Evolutionary conservation across 2,888 invertebrate genomes (phyloP).

Genomic region (Taphrorychus bicolor): DNA sequence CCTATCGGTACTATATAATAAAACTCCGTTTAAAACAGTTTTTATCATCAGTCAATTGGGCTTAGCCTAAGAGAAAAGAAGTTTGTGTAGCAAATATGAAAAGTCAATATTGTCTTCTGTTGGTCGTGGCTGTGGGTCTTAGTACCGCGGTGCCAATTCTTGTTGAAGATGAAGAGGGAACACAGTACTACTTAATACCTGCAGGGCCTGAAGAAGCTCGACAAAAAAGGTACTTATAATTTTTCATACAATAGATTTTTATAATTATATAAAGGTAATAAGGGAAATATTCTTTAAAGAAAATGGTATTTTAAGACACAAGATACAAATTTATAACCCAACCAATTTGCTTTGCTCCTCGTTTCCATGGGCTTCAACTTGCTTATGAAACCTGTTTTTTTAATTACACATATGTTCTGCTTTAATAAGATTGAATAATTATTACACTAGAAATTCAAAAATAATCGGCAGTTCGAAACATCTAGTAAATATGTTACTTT

Average conservation of each 20-base stretch:
- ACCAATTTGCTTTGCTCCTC: too few relatives aligned
- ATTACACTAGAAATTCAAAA: too few relatives aligned
- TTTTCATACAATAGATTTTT: not conserved
- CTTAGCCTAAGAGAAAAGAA: not conserved
- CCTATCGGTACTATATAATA: too few relatives aligned
- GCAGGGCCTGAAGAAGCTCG: slow-evolving; percentile 8
- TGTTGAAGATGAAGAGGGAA: slow-evolving; percentile 27
- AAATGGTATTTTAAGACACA: too few relatives aligned
- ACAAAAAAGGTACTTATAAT: slow-evolving; percentile 20
- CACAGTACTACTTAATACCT: slow-evolving; percentile 15
- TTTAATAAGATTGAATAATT: too few relatives aligned
- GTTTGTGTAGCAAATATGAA: not conserved
- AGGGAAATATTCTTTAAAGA: too few relatives aligned
- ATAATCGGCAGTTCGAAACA: too few relatives aligned
- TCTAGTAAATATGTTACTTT: too few relatives aligned
- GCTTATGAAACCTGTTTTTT: too few relatives aligned
- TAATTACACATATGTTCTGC: too few relatives aligned
- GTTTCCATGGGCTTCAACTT: too few relatives aligned
- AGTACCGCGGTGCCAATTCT: slow-evolving; percentile 13
- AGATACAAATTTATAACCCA: too few relatives aligned
- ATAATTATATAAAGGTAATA: not conserved
- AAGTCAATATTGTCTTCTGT: slow-evolving; percentile 1
- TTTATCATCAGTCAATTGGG: not conserved
- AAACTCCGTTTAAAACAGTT: not conserved
- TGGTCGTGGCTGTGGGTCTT: not conserved